A percentile compares a stretch with the other conserved stretches of the same genome.
Conservation (phyloP, 2,113 vertebrate species). For the Sebastes schlegelii region DNA sequence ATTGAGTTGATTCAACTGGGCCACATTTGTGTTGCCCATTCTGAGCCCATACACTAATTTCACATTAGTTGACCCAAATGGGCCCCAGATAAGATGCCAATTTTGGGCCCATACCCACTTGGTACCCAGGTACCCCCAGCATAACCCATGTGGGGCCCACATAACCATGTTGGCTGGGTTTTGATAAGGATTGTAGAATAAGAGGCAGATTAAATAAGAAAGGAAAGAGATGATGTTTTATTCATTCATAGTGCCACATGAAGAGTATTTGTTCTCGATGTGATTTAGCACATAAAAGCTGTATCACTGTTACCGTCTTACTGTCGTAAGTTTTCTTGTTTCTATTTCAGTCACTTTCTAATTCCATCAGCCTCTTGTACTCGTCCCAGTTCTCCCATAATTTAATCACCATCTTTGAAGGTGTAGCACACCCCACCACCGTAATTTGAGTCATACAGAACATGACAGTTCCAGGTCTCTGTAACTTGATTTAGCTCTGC, state of each 20-base stretch:
- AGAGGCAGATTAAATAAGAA: not conserved
- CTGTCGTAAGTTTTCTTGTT: not conserved
- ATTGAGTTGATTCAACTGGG: no score
- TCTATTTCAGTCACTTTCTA: constrained; percentile 40
- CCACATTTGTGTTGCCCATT: no score
- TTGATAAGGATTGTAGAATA: not conserved
- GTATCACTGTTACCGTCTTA: not conserved
- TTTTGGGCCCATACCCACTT: no score
- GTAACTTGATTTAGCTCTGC: constrained; percentile 46
- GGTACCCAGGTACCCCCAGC: no score
- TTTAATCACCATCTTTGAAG: constrained; percentile 39
- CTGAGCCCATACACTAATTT: no score
- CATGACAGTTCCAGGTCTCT: constrained; percentile 58
- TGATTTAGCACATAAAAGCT: not conserved
- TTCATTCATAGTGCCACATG: not conserved
- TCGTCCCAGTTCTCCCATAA: constrained; percentile 38
- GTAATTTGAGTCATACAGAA: constrained; percentile 39
- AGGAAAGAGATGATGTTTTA: not conserved
- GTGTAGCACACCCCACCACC: constrained; percentile 28
- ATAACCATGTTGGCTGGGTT: no score
- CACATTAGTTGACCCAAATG: no score
- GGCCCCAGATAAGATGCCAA: no score
- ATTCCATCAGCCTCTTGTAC: constrained; percentile 22
- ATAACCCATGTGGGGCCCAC: no score
- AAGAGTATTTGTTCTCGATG: not conserved